Evolutionary conservation across 2,113 vertebrate genomes (phyloP).

Genomic region (Cygnus buccinator): DNA sequence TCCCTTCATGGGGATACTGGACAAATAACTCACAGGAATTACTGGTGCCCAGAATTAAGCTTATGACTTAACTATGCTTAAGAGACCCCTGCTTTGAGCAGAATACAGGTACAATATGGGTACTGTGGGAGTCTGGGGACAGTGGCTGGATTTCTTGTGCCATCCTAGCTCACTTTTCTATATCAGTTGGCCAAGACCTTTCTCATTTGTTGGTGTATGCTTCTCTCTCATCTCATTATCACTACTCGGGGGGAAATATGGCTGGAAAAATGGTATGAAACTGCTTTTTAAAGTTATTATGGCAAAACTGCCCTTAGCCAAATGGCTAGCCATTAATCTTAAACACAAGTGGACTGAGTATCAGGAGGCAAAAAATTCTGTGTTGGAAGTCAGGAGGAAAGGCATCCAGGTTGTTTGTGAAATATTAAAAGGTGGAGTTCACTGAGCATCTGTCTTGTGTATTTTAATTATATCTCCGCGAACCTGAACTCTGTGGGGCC

Average conservation of each 20-base stretch:
- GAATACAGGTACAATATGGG: neutral
- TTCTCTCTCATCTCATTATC: neutral
- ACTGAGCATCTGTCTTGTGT: conserved; percentile 31
- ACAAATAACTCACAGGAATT: neutral
- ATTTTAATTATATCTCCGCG: conserved; percentile 64
- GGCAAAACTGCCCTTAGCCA: conserved; percentile 20
- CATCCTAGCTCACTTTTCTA: neutral
- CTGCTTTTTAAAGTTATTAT: neutral
- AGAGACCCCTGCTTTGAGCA: neutral
- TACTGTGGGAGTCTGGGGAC: neutral
- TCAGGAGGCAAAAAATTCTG: conserved; percentile 4
- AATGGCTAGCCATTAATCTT: conserved; percentile 36
- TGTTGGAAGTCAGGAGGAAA: conserved; percentile 37
- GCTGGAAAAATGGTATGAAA: neutral
- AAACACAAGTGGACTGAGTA: conserved; percentile 15
- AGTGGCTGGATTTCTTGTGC: neutral
- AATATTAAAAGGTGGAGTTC: conserved; percentile 69
- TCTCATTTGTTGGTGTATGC: neutral
- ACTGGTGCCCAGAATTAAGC: neutral
- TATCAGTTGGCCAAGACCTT: neutral
- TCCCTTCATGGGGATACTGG: neutral
- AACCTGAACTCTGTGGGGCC: conserved; percentile 64
- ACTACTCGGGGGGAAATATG: neutral
- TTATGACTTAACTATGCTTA: neutral
- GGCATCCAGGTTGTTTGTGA: conserved; percentile 59